Conservation (phyloP, 1,140 invertebrate species). For the Conus ventricosus region DNA sequence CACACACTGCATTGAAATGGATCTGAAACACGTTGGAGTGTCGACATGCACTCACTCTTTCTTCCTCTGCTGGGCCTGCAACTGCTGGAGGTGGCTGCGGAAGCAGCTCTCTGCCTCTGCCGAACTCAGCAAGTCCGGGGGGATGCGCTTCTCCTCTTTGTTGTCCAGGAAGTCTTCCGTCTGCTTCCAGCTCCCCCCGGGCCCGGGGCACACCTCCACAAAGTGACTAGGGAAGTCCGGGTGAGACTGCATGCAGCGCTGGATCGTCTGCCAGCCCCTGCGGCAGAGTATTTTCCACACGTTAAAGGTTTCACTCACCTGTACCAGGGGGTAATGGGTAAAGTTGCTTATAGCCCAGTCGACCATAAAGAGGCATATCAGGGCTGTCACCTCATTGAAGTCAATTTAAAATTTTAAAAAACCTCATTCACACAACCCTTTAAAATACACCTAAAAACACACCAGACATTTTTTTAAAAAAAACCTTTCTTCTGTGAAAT, state of each 20-base stretch:
- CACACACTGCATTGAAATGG: too few species aligned
- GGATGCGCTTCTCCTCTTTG: conserved; percentile 81
- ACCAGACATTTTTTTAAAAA: too few species aligned
- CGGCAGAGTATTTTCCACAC: conserved; percentile 28
- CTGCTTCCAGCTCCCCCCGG: conserved; percentile 86
- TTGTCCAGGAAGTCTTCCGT: conserved; percentile 83
- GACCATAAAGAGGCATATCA: too few species aligned
- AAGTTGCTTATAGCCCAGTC: too few species aligned
- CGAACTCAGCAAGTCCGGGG: conserved; percentile 92
- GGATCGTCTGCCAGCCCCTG: conserved; percentile 91
- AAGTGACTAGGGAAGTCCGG: conserved; percentile 94
- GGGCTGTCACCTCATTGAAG: too few species aligned
- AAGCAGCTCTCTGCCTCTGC: conserved; percentile 93
- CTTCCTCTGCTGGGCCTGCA: conserved; percentile 92
- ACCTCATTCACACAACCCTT: too few species aligned
- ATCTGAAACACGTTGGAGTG: too few species aligned
- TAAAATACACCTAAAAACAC: too few species aligned
- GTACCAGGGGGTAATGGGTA: too few species aligned
- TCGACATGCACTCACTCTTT: conserved; percentile 84
- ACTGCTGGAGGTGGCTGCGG: conserved; percentile 90
- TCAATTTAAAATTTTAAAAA: too few species aligned
- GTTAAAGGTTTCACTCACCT: too few species aligned
- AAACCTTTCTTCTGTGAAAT: too few species aligned
- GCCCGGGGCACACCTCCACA: conserved; percentile 84
- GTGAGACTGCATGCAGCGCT: conserved; percentile 88